Evolutionary conservation across 2,113 vertebrate species (phyloP).

Genomic region (Pelecanoides urinatrix): DNA sequence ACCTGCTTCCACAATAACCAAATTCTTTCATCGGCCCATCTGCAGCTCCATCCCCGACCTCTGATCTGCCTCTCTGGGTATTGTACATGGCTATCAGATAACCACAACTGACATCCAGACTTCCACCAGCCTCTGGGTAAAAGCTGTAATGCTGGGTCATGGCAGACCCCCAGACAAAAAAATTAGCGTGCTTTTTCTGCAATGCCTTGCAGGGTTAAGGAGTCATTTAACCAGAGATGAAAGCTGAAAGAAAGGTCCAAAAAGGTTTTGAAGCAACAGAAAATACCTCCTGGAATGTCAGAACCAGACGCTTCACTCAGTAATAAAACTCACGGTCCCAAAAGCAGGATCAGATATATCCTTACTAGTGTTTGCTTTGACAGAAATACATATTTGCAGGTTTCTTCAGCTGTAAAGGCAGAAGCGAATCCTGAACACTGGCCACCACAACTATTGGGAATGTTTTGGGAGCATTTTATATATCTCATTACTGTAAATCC

Average conservation of each 20-base stretch:
- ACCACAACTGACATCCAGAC: constrained; percentile 40
- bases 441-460: not conserved
- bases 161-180: not conserved
- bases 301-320: not conserved
- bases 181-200: not conserved
- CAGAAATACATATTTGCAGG: not conserved
- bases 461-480: not conserved
- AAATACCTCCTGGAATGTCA: not conserved
- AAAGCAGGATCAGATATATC: not conserved
- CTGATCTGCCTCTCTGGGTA: constrained; percentile 2
- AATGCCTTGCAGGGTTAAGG: not conserved
- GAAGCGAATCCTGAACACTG: not conserved
- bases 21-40: not conserved
- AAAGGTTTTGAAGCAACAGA: constrained; percentile 7
- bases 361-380: not conserved
- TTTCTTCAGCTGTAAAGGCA: not conserved
- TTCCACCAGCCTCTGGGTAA: not conserved
- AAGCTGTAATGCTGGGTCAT: not conserved
- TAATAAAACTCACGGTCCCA: not conserved
- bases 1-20: not conserved
- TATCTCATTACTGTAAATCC: not conserved
- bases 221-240: constrained; percentile 8
- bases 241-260: not conserved
- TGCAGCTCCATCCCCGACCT: constrained; percentile 1
- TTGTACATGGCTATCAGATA: constrained; percentile 24